Evolutionary conservation across 2,113 vertebrate genomes (phyloP), one percentile per base, ranked within the genome.

Genomic region (Oncorhynchus tshawytscha): DNA sequence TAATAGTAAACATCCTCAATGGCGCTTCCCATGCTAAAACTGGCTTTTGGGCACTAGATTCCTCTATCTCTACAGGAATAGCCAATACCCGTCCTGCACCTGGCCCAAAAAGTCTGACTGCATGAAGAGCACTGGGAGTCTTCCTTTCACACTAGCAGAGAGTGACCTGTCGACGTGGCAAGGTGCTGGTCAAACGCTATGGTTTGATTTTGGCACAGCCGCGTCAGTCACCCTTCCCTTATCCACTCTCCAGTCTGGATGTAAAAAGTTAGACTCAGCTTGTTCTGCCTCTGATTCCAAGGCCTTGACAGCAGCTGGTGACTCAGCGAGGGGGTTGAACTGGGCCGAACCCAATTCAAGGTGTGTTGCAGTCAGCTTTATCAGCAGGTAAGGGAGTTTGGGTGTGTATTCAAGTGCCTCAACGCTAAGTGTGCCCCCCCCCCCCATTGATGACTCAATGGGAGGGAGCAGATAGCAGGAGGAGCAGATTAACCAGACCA

Each of bases 341-440:
- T 27, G 15, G 18, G 12, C 69, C 49, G 29, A 68, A 59, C 73
- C 73, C 49, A 59, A 34, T 25, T 39, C 8, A 70, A 79, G 78
- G 78, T 79, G 78, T 79, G 77, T 70, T 39, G 27, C 7, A 45
- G 13, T 25, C 45, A 16, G 67, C 57, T 75, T 73, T 67, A 54
- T 68, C 59, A 80, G 51, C 12, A 15, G 73, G 71, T 25, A 31
- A 54, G 27, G 20, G 8, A 13, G 27, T 45, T 24, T n/a, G 77
- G 31, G 45, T 64, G 66, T 73, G 71, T 16, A 11, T 45, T 45
- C 8, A 45, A 11, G 39, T 62, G 18, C 59, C n/a, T 62, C n/a
- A 24, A 6, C 2, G 59, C 59, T 62, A 22, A 62, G 7, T 62
- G 25, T 60, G 29, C 72, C 69, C 49, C 70, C 24, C 24, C 24